Evolutionary conservation across 2,888 invertebrate species (phyloP).

Genomic region (Diadromus collaris): DNA sequence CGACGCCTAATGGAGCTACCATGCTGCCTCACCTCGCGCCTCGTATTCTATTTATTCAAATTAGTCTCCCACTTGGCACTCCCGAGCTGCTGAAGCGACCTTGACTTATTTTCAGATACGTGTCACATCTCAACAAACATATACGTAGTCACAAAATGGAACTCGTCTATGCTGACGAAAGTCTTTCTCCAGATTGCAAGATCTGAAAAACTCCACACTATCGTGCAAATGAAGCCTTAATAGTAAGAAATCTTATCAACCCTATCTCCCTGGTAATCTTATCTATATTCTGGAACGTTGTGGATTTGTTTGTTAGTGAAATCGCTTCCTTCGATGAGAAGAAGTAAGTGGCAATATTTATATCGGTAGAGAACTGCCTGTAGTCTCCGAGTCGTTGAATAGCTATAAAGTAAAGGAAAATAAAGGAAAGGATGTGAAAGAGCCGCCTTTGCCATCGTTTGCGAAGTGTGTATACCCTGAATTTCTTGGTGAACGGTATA

Average conservation of each 20-base stretch:
- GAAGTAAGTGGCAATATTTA: slow-evolving; percentile 43
- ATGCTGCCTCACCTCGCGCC: slow-evolving; percentile 62
- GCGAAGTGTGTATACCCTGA: not conserved
- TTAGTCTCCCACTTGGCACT: slow-evolving; percentile 58
- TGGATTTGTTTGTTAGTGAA: not conserved
- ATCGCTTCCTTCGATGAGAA: not conserved
- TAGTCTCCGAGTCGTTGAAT: slow-evolving; percentile 37
- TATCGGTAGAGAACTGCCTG: slow-evolving; percentile 17
- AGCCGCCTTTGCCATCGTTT: not conserved
- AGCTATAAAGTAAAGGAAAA: slow-evolving; percentile 30
- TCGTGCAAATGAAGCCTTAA: too few species aligned
- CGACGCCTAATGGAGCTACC: slow-evolving; percentile 72
- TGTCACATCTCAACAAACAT: not conserved
- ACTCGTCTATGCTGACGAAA: slow-evolving; percentile 27
- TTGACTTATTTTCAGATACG: slow-evolving; percentile 22
- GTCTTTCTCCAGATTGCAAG: slow-evolving; percentile 22
- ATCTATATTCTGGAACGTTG: too few species aligned
- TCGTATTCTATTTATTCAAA: slow-evolving; percentile 72
- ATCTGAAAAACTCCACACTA: too few species aligned
- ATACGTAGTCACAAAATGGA: not conserved
- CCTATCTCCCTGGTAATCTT: not conserved
- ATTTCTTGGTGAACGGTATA: slow-evolving; percentile 29
- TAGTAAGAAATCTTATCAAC: not conserved
- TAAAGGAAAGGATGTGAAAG: slow-evolving; percentile 5
- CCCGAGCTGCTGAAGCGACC: slow-evolving; percentile 25